phyloP scores from a whole-genome alignment of 2,888 invertebrate species.

The Napeogenes sylphis region DNA sequence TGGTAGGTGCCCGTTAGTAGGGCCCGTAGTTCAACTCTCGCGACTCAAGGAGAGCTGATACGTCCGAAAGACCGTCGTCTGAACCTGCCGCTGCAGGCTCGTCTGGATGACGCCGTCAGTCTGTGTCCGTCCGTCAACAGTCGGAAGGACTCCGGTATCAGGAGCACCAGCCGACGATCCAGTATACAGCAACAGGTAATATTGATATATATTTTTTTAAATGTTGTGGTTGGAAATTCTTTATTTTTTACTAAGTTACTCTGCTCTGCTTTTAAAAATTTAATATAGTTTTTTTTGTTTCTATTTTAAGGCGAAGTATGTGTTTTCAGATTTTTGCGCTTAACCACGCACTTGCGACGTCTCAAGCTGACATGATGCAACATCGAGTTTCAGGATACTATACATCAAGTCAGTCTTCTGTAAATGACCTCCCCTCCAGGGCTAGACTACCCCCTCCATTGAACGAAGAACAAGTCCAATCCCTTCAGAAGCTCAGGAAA shows the following conservation, averaged over 20 bases:
- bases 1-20: constrained; percentile 65
- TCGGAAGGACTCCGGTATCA: constrained; percentile 91
- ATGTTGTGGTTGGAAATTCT: no score
- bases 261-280: no score
- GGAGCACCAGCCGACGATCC: constrained; percentile 89
- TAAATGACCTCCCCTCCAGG: constrained; percentile 55
- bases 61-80: constrained; percentile 62
- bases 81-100: constrained; percentile 62
- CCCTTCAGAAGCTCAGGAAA: constrained; percentile 88
- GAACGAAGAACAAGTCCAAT: constrained; percentile 78
- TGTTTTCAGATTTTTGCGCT: constrained; percentile 78
- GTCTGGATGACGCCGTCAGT: constrained; percentile 81
- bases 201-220: neutral
- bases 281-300: neutral
- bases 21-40: constrained; percentile 70
- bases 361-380: constrained; percentile 85
- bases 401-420: constrained; percentile 88
- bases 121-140: constrained; percentile 87
- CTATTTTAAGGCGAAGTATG: neutral
- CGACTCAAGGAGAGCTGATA: constrained; percentile 60
- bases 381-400: constrained; percentile 93
- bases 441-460: constrained; percentile 76
- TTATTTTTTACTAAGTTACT: no score
- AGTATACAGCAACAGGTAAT: constrained; percentile 90
- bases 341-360: constrained; percentile 77